A percentile compares a stretch with the other conserved stretches of the same genome.
phyloP scores from a whole-genome alignment of 2,797 vertebrate species.

The Chrysocyon brachyurus region DNA sequence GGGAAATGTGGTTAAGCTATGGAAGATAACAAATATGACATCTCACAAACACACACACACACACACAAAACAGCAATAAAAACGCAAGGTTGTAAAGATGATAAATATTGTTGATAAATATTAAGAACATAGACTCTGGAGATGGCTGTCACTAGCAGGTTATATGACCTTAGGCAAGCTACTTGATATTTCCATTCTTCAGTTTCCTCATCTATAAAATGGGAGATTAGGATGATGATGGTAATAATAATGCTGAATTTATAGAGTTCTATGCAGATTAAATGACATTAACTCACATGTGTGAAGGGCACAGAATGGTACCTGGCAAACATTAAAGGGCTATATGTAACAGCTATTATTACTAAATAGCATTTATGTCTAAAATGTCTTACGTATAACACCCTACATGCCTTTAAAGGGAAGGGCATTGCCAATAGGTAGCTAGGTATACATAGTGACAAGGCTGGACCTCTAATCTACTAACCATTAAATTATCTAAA shows the following conservation, averaged over 20 bases:
- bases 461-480: neutral
- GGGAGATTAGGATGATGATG: neutral
- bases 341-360: neutral
- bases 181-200: constrained; percentile 3
- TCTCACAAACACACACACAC: neutral
- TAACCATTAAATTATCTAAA: neutral
- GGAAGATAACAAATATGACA: constrained; percentile 41
- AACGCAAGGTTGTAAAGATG: neutral
- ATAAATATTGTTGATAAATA: neutral
- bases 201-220: constrained; percentile 58
- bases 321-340: constrained; percentile 10
- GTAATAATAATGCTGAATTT: neutral
- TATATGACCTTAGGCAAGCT: neutral
- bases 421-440: neutral
- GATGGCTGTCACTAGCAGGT: neutral
- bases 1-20: neutral
- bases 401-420: neutral
- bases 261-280: constrained; percentile 35
- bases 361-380: constrained; percentile 43
- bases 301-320: neutral
- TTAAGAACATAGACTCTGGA: constrained; percentile 2
- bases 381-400: constrained; percentile 32
- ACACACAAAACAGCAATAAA: neutral
- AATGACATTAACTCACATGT: neutral
- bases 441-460: neutral